A percentile compares a stretch with the other conserved stretches of the same genome.
phyloP scores from a whole-genome alignment of 2,888 invertebrate species.

The Petrolisthes cinctipes region DNA sequence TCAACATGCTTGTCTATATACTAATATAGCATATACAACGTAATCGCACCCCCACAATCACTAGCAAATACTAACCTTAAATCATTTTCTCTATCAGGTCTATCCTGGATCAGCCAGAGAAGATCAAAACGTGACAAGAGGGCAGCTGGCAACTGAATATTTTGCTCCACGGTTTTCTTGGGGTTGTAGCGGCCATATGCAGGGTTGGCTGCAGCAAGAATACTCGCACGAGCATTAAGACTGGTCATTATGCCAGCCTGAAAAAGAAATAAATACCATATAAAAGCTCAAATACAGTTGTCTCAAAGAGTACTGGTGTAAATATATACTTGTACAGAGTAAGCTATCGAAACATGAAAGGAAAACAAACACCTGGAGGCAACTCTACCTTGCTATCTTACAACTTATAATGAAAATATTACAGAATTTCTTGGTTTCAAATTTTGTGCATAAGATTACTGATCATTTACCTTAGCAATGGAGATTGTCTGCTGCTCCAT shows the following conservation, averaged over 20 bases:
- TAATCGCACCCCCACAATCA: background rate
- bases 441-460: background rate
- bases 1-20: background rate
- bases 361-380: background rate
- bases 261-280: constrained; percentile 53
- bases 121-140: constrained; percentile 95
- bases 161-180: constrained; percentile 93
- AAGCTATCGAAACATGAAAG: no score
- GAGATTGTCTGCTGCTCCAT: constrained; percentile 99
- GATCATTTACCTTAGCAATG: constrained; percentile 85
- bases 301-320: background rate
- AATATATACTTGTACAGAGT: no score
- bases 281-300: background rate
- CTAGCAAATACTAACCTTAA: constrained; percentile 71
- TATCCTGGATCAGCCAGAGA: constrained; percentile 93
- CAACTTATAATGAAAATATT: background rate
- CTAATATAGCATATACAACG: background rate
- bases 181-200: constrained; percentile 98
- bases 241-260: constrained; percentile 98
- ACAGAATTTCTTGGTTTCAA: background rate
- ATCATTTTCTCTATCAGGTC: constrained; percentile 78
- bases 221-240: constrained; percentile 96
- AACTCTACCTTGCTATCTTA: background rate
- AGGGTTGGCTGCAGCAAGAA: constrained; percentile 98
- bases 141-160: constrained; percentile 97